Base-by-base conservation (phyloP, 2,113 vertebrate species). In the Ophiodon elongatus region DNA sequence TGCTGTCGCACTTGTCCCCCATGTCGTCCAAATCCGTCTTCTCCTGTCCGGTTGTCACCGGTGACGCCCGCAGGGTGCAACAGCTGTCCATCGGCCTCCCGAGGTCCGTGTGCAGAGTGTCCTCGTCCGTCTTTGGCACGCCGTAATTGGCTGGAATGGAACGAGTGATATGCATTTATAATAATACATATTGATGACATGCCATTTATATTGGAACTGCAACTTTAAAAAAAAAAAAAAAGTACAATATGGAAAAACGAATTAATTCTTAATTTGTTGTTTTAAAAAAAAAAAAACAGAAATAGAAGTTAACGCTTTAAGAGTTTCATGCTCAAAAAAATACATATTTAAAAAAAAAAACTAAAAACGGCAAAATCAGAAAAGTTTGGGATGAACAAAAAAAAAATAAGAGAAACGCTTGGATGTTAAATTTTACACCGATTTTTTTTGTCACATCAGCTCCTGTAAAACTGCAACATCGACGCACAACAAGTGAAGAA, bases 1-100 rank as follows among this genome's bases (percentile, higher is more conserved):
- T 99, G 77, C 97, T 98, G 97, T 99, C 98, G 82, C 98, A 97
- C 80, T 99, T 99, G 92, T 99, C 98, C 1, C 95, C 96, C 39
- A 96, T 94, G 86, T 99, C 97, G 74, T 99, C 97, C 91, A 97
- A 79, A 10, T 98, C 97, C 2, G 94, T 93, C 60, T 98, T 98
- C 21, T 98, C 97, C 77, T 92, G 95, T 4, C 95, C 95, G 82
- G 73, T 52, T 0, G 97, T 95, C 68, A 91, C 97, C 0, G 98
- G 97, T 21, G 97, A 99, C 79, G 96, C 94, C 50, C 97, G 93
- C 79, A 99, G 92, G 3, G 76, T 95, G 94, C 93, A 98, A 80
- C 97, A 98, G 81, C 82, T 96, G 79, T 98, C 98, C 95, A 98
- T 90, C 0, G 97, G 94, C 89, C 97, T 93, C 6, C 93, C 95